Evolutionary conservation across 2,113 vertebrate genomes (phyloP), one percentile per base, ranked within the genome.

Genomic region (Brachirus orientalis): DNA sequence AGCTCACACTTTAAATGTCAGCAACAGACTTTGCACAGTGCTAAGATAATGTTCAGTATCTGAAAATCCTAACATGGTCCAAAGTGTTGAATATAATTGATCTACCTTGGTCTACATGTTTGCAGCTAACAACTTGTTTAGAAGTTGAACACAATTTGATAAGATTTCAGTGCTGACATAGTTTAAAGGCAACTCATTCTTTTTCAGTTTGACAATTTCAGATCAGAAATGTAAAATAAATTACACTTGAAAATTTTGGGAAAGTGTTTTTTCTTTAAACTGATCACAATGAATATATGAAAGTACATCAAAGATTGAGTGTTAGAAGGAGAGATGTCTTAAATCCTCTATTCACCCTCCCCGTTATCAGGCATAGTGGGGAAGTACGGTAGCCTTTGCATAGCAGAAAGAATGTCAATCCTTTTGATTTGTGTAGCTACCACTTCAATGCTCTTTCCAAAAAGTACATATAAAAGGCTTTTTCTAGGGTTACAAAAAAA

Each of bases 1-100:
- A 96, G 82, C 86, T 97, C 69, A 56, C 66, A 10, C 69, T 96
- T 44, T 97, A 92, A 83, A 67, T 8, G 17, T 1, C 61, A 41
- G 44, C 18, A 8, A 35, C 40, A 33, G 20, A n/a, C 43, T 10
- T 41, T 54, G 43, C 10, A 33, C 55, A 41, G 63, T 45, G 46
- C 55, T 11, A 43, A 58, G 22, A 43, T 53, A 61, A 53, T 62
- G 60, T 79, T 64, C 51, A 73, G 44, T 43, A 20, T 76, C 56
- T 77, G n/a, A 69, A 72, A 73, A 22, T 19, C 56, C 66, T 16
- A 37, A 53, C 22, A 14, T 44, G 56, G 51, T 20, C 18, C 28
- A 19, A 8, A 71, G 35, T 38, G 22, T 60, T 57, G 63, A 19
- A 72, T 54, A 16, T 54, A 14, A 58, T 14, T 56, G 19, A 62